Conservation (phyloP, 2,888 invertebrate species). For the Spodoptera picta region DNA sequence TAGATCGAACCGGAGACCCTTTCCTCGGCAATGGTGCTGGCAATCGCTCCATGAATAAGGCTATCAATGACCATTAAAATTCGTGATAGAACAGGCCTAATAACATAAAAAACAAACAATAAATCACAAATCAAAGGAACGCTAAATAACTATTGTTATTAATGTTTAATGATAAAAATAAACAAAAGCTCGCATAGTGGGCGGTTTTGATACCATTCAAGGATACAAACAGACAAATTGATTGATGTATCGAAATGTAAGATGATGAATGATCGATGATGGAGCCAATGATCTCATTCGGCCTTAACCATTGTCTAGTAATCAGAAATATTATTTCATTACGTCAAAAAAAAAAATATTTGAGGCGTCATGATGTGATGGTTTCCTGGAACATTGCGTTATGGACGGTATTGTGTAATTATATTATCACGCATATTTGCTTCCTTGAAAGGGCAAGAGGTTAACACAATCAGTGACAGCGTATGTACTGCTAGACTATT, state of each 20-base stretch:
- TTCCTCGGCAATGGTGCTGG: too few species aligned
- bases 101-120: conserved; percentile 23
- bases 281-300: conserved; percentile 80
- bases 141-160: conserved; percentile 31
- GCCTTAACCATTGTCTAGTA: conserved; percentile 68
- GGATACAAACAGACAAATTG: conserved; percentile 59
- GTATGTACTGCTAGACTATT: too few species aligned
- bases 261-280: conserved; percentile 71
- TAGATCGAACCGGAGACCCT: too few species aligned
- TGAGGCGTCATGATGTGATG: not conserved
- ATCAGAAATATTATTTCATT: conserved; percentile 59
- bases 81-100: conserved; percentile 12
- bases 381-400: conserved; percentile 17
- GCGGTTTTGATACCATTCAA: conserved; percentile 47
- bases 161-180: conserved; percentile 50
- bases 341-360: conserved; percentile 43
- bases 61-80: too few species aligned
- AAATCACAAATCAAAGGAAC: conserved; percentile 37
- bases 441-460: too few species aligned
- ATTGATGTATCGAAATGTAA: conserved; percentile 81
- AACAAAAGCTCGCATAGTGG: conserved; percentile 37
- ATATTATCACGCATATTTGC: not conserved
- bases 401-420: conserved; percentile 21
- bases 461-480: too few species aligned
- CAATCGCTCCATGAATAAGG: too few species aligned